Evolutionary conservation across 30 jellyfish, hydroid and myxozoan species (phyloP).

Genomic region (Pelagia noctiluca): DNA sequence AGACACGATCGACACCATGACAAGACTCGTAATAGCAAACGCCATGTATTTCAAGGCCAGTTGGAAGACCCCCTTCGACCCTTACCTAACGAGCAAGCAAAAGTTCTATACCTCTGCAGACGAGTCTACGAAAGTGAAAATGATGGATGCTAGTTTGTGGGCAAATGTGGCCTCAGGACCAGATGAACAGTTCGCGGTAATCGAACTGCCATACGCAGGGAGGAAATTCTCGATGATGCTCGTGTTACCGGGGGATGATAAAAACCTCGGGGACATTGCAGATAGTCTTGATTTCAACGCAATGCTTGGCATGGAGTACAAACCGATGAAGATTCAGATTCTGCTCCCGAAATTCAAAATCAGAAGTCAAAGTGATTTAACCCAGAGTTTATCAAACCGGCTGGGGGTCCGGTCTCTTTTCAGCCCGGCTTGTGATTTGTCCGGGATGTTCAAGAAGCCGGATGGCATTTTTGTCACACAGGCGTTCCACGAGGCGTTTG

Average conservation of each 20-base stretch:
- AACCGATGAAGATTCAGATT: conserved; percentile 14
- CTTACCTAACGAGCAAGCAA: conserved; percentile 28
- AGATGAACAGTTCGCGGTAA: conserved; percentile 18
- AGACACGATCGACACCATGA: conserved; percentile 31
- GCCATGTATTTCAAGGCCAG: conserved; percentile 82
- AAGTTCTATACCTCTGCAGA: conserved; percentile 37
- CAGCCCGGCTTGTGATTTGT: conserved; percentile 62
- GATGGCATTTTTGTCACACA: conserved; percentile 67
- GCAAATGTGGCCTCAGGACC: neutral
- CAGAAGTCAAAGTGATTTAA: conserved; percentile 17
- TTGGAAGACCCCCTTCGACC: conserved; percentile 79
- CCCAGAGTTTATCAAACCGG: conserved; percentile 15
- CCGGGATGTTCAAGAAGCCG: conserved; percentile 63
- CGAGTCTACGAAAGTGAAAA: conserved; percentile 31
- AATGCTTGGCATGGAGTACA: neutral
- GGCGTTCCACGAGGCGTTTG: conserved; percentile 83
- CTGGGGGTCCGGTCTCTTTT: conserved; percentile 70
- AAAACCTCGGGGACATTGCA: conserved; percentile 39
- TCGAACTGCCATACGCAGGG: conserved; percentile 84
- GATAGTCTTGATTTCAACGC: neutral
- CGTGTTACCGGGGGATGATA: conserved; percentile 70
- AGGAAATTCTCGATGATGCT: conserved; percentile 66
- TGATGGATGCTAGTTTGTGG: conserved; percentile 58
- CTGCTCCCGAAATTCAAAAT: conserved; percentile 79
- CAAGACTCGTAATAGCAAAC: conserved; percentile 73